Conservation (phyloP, 2,888 invertebrate species). For the Sinohyriopsis cumingii region DNA sequence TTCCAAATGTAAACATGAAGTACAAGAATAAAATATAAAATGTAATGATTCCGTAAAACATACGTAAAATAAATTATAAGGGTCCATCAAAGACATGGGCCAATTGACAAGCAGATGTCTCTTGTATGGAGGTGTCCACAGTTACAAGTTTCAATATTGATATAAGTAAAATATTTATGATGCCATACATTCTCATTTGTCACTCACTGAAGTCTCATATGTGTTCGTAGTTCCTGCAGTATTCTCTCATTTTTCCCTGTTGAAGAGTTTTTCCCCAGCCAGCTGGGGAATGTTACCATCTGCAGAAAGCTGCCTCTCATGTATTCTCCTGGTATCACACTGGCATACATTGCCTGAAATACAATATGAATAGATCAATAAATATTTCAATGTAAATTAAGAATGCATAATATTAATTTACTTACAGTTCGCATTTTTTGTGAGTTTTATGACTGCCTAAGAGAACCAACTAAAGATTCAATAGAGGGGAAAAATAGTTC, state of each 20-base stretch:
- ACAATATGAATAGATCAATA: conserved; percentile 3
- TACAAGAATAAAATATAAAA: no score
- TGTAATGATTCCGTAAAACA: no score
- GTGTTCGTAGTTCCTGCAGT: conserved; percentile 88
- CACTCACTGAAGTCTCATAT: conserved; percentile 84
- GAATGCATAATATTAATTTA: no score
- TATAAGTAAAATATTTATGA: neutral
- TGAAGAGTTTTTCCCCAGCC: conserved; percentile 96
- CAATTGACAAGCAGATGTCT: no score
- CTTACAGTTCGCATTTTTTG: no score
- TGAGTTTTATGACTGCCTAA: no score
- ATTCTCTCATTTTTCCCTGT: conserved; percentile 85
- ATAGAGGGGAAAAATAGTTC: no score
- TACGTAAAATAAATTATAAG: no score
- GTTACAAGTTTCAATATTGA: neutral
- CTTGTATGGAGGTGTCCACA: neutral
- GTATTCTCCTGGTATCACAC: conserved; percentile 90
- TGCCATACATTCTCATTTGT: neutral
- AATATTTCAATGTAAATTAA: no score
- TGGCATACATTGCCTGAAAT: conserved; percentile 85
- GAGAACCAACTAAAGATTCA: no score
- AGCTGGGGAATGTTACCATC: conserved; percentile 92
- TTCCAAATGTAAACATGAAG: no score
- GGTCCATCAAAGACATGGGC: no score
- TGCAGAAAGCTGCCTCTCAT: conserved; percentile 86